A percentile compares a stretch with the other conserved stretches of the same genome.
Conservation (phyloP, 2,888 invertebrate species). For the Lycaena phlaeas region DNA sequence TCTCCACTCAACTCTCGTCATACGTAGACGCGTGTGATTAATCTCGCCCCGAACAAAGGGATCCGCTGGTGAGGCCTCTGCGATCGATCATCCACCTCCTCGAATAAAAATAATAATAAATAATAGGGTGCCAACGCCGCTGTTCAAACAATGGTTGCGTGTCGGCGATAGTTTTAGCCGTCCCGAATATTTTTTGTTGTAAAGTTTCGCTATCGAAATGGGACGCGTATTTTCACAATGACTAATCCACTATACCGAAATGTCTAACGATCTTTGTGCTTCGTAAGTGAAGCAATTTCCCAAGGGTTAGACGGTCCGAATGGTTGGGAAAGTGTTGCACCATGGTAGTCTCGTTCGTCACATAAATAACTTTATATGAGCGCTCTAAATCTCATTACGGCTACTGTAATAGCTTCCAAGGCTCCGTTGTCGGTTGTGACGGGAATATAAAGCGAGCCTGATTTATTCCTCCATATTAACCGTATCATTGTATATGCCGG, state of each 20-base stretch:
- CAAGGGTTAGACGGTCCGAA: not conserved
- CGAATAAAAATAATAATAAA: conserved; percentile 70
- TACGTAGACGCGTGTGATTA: conserved; percentile 57
- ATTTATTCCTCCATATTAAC: conserved; percentile 58
- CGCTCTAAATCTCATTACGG: conserved; percentile 67
- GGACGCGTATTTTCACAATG: conserved; percentile 9
- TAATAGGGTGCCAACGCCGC: conserved; percentile 52
- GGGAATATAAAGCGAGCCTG: conserved; percentile 62
- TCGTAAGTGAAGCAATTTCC: conserved; percentile 4
- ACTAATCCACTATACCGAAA: not conserved
- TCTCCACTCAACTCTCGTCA: conserved; percentile 48
- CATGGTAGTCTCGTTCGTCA: conserved; percentile 37
- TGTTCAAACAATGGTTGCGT: conserved; percentile 58
- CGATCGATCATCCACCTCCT: conserved; percentile 64
- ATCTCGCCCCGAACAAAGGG: conserved; percentile 63
- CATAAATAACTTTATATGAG: conserved; percentile 68
- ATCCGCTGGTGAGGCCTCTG: conserved; percentile 50
- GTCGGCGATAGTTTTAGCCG: conserved; percentile 45
- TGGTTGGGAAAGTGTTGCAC: conserved; percentile 15
- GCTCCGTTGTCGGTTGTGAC: conserved; percentile 57
- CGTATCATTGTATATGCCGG: conserved; percentile 35
- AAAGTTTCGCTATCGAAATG: conserved; percentile 5
- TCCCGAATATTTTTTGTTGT: conserved; percentile 6
- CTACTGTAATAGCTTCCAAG: conserved; percentile 62
- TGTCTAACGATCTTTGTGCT: not conserved